phyloP scores from a whole-genome alignment of 2,888 invertebrate species.

The Homarus gammarus region DNA sequence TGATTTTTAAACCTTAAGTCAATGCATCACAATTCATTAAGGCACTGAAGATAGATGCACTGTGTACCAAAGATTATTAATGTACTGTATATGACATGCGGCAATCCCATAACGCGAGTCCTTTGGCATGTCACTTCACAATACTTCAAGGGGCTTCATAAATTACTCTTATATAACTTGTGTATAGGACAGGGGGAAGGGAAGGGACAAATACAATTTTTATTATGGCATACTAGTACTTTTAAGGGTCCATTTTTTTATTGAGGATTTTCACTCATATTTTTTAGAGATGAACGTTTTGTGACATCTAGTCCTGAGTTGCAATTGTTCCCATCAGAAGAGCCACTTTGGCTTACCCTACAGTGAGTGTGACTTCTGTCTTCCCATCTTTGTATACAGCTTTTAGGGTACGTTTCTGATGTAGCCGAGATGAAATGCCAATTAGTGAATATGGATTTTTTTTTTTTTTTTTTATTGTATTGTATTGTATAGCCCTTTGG shows the following conservation, averaged over 20 bases:
- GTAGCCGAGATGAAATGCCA: constrained; percentile 5
- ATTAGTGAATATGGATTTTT: neutral
- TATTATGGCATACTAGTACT: constrained; percentile 10
- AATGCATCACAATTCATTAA: constrained; percentile 18
- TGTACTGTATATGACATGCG: constrained; percentile 31
- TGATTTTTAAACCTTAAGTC: neutral
- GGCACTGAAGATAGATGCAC: constrained; percentile 30
- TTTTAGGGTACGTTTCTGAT: constrained; percentile 42
- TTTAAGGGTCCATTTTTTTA: constrained; percentile 36
- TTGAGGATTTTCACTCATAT: constrained; percentile 17
- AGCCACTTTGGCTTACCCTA: constrained; percentile 46
- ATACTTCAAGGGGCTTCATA: neutral
- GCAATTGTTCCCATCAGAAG: constrained; percentile 48
- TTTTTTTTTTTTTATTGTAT: neutral
- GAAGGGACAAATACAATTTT: constrained; percentile 1
- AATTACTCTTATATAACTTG: neutral
- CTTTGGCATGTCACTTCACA: neutral
- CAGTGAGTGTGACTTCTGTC: constrained; percentile 54
- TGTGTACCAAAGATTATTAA: constrained; percentile 53
- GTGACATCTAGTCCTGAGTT: constrained; percentile 42
- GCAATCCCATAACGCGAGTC: neutral
- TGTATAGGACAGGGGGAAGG: neutral
- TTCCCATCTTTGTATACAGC: constrained; percentile 54
- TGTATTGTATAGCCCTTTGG: no score
- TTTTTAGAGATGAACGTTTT: constrained; percentile 27